Conservation (phyloP, 2,113 vertebrate genomes). For the Eonycteris spelaea region DNA sequence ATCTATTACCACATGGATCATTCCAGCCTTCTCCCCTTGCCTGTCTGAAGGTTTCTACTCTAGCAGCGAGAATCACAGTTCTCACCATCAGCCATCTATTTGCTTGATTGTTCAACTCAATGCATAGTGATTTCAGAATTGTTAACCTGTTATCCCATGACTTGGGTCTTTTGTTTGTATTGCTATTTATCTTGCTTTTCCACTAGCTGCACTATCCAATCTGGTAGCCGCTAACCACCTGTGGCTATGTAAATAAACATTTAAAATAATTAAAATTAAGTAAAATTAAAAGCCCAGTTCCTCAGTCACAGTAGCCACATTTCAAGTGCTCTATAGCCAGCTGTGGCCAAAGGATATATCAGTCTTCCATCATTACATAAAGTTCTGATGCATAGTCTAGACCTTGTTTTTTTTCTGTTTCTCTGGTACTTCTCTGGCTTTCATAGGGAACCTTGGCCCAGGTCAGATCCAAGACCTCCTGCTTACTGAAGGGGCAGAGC, state of each 20-base stretch:
- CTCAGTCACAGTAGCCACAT: not conserved
- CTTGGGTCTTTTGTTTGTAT: not conserved
- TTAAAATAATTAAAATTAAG: not conserved
- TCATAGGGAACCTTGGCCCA: not conserved
- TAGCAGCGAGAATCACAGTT: not conserved
- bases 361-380: not conserved
- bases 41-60: not conserved
- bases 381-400: not conserved
- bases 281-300: not conserved
- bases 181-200: not conserved
- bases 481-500: not conserved
- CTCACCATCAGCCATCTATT: not conserved
- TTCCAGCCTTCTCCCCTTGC: not conserved
- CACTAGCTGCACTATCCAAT: not conserved
- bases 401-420: not conserved
- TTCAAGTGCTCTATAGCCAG: not conserved
- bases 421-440: not conserved
- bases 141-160: too few relatives aligned
- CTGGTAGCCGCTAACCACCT: not conserved
- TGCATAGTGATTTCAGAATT: not conserved
- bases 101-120: not conserved
- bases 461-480: not conserved
- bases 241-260: not conserved
- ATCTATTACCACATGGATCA: not conserved
- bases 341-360: not conserved